Evolutionary conservation across 1,140 invertebrate genomes (phyloP), one percentile per base, ranked within the genome.

Genomic region (Oncopodura yosiiana): DNA sequence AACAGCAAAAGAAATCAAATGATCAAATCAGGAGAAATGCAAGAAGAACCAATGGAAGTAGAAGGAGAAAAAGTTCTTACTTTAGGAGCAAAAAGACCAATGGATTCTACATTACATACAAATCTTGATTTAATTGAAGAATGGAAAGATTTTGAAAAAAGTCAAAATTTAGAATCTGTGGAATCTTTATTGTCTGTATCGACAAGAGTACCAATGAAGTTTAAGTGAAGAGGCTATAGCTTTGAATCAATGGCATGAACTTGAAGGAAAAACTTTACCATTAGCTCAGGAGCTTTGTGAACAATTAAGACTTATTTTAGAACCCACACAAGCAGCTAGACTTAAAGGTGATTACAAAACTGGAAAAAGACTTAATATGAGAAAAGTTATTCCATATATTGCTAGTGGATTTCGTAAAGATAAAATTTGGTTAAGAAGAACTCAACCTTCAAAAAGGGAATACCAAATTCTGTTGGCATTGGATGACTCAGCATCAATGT

Each of bases 341-440:
- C 72, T 96, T 8, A 88, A 86, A 62, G 91, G 91, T 58, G 95
- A 99, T 71, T 99, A 94, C 69, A 79, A 92, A 53, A 98, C 92
- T 2, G 96, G 96, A 5, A 89, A 92, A 62, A 77, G 96, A 27
- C 84, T 99, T 18, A 99, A 99, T 71, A 99, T 99, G 94, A 79
- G 93, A 39, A 93, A 94, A 71, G 78, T 94, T 2, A 96, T 99
- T 67, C 87, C 93, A 0, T 99, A 98, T 70, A 95, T 99, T 65
- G 96, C 96, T 6, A 97, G 93, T 65, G 86, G 98, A 69, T 99
- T 97, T 71, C 79, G 94, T 30, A 99, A 99, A 69, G 94, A 99
- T 68, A 95, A 96, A 69, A 99, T 99, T 66, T 99, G 96, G 96
- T 66, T 99, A 60, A 74, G 94, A 41, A 74, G 96, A 42, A 98